Percentiles rank a stretch among this genome's conserved stretches.
Conservation (phyloP, 2,888 invertebrate genomes). For the Pandemis cinnamomeana region DNA sequence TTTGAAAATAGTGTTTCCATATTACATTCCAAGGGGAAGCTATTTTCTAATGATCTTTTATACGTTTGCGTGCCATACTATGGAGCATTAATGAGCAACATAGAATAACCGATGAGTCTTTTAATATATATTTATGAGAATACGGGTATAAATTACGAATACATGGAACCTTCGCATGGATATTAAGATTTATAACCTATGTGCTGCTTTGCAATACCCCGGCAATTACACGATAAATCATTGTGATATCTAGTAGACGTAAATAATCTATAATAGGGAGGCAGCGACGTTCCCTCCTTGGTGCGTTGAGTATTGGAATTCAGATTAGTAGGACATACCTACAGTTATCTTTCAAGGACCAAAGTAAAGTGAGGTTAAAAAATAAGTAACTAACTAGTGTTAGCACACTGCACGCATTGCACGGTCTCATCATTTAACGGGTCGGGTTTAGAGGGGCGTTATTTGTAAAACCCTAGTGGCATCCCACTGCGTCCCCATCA, state of each 20-base stretch:
- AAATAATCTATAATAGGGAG: constrained; percentile 16
- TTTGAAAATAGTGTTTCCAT: no score
- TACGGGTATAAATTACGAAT: neutral
- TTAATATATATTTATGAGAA: neutral
- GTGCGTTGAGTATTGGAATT: constrained; percentile 2
- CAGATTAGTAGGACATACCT: neutral
- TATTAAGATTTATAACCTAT: constrained; percentile 24
- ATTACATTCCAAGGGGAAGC: no score
- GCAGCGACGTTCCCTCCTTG: neutral
- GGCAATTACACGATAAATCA: constrained; percentile 30
- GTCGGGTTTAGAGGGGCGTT: no score
- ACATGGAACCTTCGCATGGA: neutral
- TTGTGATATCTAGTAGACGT: constrained; percentile 11
- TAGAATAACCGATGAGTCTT: neutral
- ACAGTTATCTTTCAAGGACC: no score
- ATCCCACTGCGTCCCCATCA: no score
- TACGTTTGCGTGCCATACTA: neutral
- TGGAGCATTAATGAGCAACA: neutral
- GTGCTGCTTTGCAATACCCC: constrained; percentile 12
- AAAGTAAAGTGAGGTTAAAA: no score
- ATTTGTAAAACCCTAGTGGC: no score
- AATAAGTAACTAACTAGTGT: no score
- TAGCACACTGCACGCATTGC: no score
- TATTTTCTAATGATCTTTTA: neutral
- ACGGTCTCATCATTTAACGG: no score